Percentiles rank a stretch among this genome's conserved stretches.
Conservation (phyloP, 2,888 invertebrate genomes). For the Stramonita haemastoma region DNA sequence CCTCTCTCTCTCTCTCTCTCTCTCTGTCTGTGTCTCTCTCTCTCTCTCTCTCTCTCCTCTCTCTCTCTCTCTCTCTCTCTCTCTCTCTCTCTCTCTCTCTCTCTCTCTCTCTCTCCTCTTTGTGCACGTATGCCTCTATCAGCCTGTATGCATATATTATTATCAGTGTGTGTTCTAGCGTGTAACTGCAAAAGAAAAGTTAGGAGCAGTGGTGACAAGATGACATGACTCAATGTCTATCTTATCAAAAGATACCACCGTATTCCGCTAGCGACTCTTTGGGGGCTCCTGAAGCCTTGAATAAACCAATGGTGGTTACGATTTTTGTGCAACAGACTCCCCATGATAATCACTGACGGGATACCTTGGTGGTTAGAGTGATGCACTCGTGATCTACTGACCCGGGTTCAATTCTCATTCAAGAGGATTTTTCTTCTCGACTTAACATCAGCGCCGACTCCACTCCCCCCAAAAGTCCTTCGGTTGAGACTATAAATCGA, state of each 20-base stretch:
- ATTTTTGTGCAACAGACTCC: too few relatives aligned
- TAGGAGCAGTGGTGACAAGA: too few relatives aligned
- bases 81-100: background rate
- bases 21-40: background rate
- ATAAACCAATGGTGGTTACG: too few relatives aligned
- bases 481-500: too few relatives aligned
- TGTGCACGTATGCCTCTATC: background rate
- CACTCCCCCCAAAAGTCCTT: too few relatives aligned
- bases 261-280: background rate
- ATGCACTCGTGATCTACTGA: too few relatives aligned
- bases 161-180: background rate
- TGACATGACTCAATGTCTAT: background rate
- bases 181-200: too few relatives aligned
- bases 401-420: too few relatives aligned
- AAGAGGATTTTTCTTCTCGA: too few relatives aligned
- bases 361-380: too few relatives aligned
- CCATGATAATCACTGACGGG: too few relatives aligned
- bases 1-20: background rate
- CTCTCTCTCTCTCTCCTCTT: background rate
- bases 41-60: background rate
- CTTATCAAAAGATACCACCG: background rate
- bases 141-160: background rate
- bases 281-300: background rate
- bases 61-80: constrained; percentile 6
- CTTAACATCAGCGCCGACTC: too few relatives aligned